Percentiles rank a stretch among this genome's conserved stretches.
Conservation (phyloP, 1,140 invertebrate species). For the Diachasma alloeum region DNA sequence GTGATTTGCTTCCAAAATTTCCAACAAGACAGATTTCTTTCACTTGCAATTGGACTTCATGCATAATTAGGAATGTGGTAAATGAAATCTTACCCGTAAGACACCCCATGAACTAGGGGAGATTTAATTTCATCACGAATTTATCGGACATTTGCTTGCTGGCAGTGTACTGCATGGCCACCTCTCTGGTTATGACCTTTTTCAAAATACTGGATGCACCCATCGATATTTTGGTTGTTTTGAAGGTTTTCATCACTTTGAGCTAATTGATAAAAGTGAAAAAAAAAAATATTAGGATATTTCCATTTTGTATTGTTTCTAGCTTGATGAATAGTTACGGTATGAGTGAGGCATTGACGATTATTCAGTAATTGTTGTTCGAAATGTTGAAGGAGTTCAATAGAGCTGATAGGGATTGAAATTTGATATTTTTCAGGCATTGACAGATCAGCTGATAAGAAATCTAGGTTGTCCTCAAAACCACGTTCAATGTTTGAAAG, state of each 20-base stretch:
- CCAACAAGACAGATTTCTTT: too few species aligned
- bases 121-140: neutral
- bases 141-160: neutral
- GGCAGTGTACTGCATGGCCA: neutral
- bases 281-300: neutral
- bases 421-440: neutral
- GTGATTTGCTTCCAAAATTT: too few species aligned
- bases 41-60: too few species aligned
- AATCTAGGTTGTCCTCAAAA: neutral
- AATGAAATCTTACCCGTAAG: neutral
- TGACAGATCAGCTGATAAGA: neutral
- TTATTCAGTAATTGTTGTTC: neutral
- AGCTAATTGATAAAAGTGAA: neutral
- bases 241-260: neutral
- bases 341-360: neutral
- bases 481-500: neutral
- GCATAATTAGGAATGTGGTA: neutral
- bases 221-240: neutral
- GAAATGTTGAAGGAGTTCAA: neutral
- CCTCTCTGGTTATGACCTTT: neutral
- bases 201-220: neutral
- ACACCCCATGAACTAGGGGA: neutral
- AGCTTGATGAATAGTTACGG: neutral
- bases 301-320: neutral
- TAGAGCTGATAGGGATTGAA: neutral